A percentile compares a stretch with the other conserved stretches of the same genome.
These are phyloP conservation scores for Tapirus indicus DNA, from an alignment of 2,797 vertebrate species.

Conservation along the genomic window DNA sequence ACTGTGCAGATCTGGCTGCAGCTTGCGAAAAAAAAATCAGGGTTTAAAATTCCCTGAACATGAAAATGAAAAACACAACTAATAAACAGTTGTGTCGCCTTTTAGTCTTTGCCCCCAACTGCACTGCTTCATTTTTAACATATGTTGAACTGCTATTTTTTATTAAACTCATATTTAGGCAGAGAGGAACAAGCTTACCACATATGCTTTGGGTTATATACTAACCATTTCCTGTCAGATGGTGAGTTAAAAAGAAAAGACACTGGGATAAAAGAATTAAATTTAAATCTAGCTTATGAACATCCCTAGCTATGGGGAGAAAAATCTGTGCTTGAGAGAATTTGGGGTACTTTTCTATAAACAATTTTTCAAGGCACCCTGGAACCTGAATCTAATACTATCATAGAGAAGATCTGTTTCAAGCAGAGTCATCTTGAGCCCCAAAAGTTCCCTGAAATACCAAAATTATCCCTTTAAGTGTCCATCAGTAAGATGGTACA, in stretches of 20 bases:
- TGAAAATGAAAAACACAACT: constrained; percentile 80
- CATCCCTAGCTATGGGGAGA: constrained; percentile 18
- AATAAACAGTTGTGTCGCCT: constrained; percentile 71
- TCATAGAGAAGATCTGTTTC: not conserved
- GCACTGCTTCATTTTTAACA: constrained; percentile 84
- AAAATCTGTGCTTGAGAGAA: constrained; percentile 27
- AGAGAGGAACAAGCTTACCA: constrained; percentile 77
- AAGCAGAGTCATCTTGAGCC: not conserved
- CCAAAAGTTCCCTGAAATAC: not conserved
- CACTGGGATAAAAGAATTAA: constrained; percentile 49
- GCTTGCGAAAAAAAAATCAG: not conserved
- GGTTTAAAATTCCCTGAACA: constrained; percentile 74
- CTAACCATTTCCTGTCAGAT: constrained; percentile 75
- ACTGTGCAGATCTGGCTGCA: not conserved
- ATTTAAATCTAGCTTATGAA: constrained; percentile 65
- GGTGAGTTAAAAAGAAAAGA: constrained; percentile 76
- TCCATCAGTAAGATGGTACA: not conserved
- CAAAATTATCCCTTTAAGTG: not conserved
- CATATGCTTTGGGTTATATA: constrained; percentile 81
- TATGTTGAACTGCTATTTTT: constrained; percentile 89
- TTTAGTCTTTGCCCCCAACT: constrained; percentile 87
- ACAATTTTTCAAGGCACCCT: not conserved
- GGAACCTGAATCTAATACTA: not conserved
- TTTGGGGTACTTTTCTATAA: not conserved
- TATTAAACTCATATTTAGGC: constrained; percentile 85